Base-by-base conservation (phyloP, 2,888 invertebrate species). In the Drosophila cognata region DNA sequence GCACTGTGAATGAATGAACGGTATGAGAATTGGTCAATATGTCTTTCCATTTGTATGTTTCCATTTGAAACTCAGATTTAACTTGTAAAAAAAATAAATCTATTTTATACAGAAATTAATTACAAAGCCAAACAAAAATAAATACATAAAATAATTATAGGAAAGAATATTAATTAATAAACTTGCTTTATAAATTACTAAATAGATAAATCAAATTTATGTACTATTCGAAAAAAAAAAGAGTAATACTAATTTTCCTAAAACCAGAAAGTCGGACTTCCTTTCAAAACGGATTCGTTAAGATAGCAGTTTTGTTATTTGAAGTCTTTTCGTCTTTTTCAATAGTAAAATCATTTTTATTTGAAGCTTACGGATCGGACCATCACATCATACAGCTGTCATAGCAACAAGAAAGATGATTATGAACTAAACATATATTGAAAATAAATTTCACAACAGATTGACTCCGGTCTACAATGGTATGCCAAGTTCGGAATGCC, bases 1-100 rank as follows among this genome's bases (percentile, higher is more conserved):
- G 81, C 58, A 92, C 90, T 85, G 73, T 56, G 69, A 62, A 43
- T 8, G 31, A 46, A 16, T 25, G 21, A 1, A 31, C 21, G 31
- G 10, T 5, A 21, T 11, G 16, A 8, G 25, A n/a, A 7, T 11
- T 21, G 16, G 16, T 5, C 33, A 33, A 33, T 33, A 11, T 35
- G n/a, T 53, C 25, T 21, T 21, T 21, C 21, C 21, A 21, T 21
- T 21, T 16, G 16, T 35, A 36, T 16, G 16, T 36, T 16, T 36
- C 7, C 36, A 18, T 36, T 3, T 11, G 16, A 36, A 16, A 36
- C 16, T 38, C 38, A 18, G 38, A 38, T 8, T 18, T 18, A 18
- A 38, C 8, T 38, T 38, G 18, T 1, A 18, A 18, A 11, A 11
- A 21, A 43, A 6, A 6, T 8, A 25, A 25, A 25, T 25, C 16